Evolutionary conservation across 2,888 invertebrate genomes (phyloP), one percentile per base, ranked within the genome.

Genomic region (Sphaerophoria taeniata): DNA sequence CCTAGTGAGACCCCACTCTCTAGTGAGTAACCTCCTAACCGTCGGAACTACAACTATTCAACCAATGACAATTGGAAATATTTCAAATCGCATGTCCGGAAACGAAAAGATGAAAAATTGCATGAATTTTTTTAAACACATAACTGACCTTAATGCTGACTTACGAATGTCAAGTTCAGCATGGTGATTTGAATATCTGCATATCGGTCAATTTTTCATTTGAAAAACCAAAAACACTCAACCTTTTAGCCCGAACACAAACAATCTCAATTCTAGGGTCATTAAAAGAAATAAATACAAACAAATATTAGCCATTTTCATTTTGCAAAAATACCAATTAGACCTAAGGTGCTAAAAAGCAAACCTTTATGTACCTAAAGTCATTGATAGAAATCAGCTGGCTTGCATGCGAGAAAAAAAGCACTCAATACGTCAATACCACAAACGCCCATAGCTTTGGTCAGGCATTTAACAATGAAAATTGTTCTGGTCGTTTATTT

Each of bases 241-340:
- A 39, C 39, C 39, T 6, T 53, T 67, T 53, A 67, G n/a, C 3
- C 43, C 43, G 2, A 3, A 39, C 3, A 16, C 36, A 39, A 4
- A 43, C 12, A 24, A 16, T 39, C 24, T 39, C 47, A 24, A 24
- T 24, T 24, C 24, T 24, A 24, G 24, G 24, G 2, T 24, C 24
- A 12, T 49, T 53, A 39, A 49, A 47, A 7, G 34, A 9, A 73
- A n/a, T 34, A 69, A 3, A 73, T 65, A 71, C 69, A 12, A 56
- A 45, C 43, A 70, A 78, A 75, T 76, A 76, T 84, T 79, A 72
- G 51, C 61, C 49, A 33, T 67, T 61, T 56, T n/a, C 69, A 79
- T 84, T 84, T 84, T 76, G 65, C 4, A 34, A 65, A 65, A 79
- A 84, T 69, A 63, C 55, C 63, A 72, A 79, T 84, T 79, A 84